Base-by-base conservation (phyloP, 2,797 vertebrate genomes). In the Menidia menidia region DNA sequence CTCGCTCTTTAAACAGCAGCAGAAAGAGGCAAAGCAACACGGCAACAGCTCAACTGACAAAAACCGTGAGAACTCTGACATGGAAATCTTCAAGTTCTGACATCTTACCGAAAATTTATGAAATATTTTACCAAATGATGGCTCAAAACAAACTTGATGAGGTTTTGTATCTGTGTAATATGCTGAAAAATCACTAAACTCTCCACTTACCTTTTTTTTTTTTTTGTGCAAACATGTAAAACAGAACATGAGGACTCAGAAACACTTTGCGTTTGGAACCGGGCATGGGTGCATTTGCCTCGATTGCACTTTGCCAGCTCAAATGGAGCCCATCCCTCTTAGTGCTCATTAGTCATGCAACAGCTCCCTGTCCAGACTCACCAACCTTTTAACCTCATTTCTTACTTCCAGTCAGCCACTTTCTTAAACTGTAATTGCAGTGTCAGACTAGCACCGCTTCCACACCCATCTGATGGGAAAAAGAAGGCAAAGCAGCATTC, bases 371-470 rank as follows among this genome's bases (percentile, higher is more conserved):
- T 83, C 84, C 85, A 78, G 76, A 85, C 71, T 56, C 42, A 47
- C 50, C 66, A 47, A 87, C 78, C 89, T 81, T 77, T 80, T 70
- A 81, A 82, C 83, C 78, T 63, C 60, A 69, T 85, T 87, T 74
- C 84, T 82, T 68, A 79, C 81, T 89, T 81, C 85, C 72, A 87
- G 90, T 91, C 85, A 85, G 75, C 79, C 71, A 31, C 3, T 67
- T 78, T 77, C 85, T 88, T 76, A 81, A 87, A 83, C 66, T 73
- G 70, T 89, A 90, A 92, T 90, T 90, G 85, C 69, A 57, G 52
- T 77, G 86, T 86, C 84, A 85, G 68, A 47, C 78, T n/a, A 64
- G 70, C 44, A 35, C 45, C 52, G 59, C 59, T 43, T 57, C 33
- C 68, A 64, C 15, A 30, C 45, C 50, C 32, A 57, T 35, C 60